Conservation (phyloP, 2,888 invertebrate genomes). For the Allophyes oxyacanthae region DNA sequence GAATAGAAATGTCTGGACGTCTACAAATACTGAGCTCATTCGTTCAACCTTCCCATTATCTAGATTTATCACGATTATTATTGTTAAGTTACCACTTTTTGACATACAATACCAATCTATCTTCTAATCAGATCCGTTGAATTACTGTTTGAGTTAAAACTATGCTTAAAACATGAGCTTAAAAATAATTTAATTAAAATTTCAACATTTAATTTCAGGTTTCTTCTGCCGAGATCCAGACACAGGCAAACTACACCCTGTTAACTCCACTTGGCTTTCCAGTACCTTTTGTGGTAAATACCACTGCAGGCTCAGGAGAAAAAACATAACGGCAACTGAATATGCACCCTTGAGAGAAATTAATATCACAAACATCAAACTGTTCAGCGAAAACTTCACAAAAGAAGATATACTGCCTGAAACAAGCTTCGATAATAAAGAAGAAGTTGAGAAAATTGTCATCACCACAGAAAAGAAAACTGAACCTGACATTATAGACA, state of each 20-base stretch:
- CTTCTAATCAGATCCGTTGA: too few species aligned
- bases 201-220: conserved; percentile 67
- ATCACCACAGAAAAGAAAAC: not conserved
- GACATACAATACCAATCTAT: too few species aligned
- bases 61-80: too few species aligned
- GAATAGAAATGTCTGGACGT: too few species aligned
- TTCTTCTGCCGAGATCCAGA: conserved; percentile 84
- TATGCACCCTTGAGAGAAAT: conserved; percentile 62
- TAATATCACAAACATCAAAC: conserved; percentile 59
- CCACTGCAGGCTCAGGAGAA: conserved; percentile 76
- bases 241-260: conserved; percentile 74
- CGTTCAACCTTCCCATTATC: too few species aligned
- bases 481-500: conserved; percentile 1
- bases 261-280: conserved; percentile 81
- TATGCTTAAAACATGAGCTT: not conserved
- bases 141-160: not conserved
- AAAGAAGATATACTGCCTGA: conserved; percentile 7
- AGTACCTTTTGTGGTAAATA: conserved; percentile 83
- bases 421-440: not conserved
- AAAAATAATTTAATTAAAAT: not conserved
- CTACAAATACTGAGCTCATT: too few species aligned
- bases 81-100: too few species aligned
- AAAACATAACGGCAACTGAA: conserved; percentile 57
- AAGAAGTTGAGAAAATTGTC: not conserved
- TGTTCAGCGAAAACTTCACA: conserved; percentile 11